Percentiles rank a stretch among this genome's conserved stretches.
Conservation (phyloP, 2,888 invertebrate genomes). For the Panzeria rudis region DNA sequence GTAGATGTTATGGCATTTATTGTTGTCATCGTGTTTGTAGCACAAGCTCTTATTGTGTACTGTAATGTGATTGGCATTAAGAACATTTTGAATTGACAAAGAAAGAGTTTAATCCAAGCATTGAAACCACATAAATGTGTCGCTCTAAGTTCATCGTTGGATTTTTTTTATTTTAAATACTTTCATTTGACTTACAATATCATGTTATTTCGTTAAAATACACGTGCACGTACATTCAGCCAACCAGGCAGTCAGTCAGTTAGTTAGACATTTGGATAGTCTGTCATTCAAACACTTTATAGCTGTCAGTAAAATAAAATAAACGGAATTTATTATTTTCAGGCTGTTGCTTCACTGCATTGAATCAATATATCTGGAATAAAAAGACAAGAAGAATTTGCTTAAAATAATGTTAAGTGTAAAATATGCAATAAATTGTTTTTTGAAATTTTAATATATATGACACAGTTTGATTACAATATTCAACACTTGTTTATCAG, state of each 20-base stretch:
- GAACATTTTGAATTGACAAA: constrained; percentile 14
- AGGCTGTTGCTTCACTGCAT: constrained; percentile 8
- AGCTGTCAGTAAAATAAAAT: constrained; percentile 29
- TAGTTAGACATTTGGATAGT: background rate
- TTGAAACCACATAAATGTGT: constrained; percentile 31
- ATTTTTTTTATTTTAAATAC: background rate
- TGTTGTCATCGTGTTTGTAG: constrained; percentile 17
- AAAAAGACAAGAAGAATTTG: constrained; percentile 25
- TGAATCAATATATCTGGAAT: constrained; percentile 63
- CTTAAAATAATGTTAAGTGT: constrained; percentile 34
- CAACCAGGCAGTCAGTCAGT: background rate
- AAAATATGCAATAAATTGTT: constrained; percentile 24
- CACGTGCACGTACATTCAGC: constrained; percentile 23
- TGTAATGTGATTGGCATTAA: constrained; percentile 52
- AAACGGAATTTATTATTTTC: constrained; percentile 53
- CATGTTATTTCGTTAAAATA: constrained; percentile 33
- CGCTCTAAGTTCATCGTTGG: constrained; percentile 15
- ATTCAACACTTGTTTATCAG: background rate
- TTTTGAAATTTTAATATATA: background rate
- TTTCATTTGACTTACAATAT: constrained; percentile 15
- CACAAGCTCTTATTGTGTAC: background rate
- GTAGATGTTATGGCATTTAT: constrained; percentile 14
- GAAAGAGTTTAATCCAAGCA: constrained; percentile 30
- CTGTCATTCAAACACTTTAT: constrained; percentile 11
- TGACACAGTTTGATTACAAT: constrained; percentile 10